Percentiles rank a stretch among this genome's conserved stretches.
Evolutionary conservation across 2,888 invertebrate genomes (phyloP).

Genomic region (Mesoligia furuncula): DNA sequence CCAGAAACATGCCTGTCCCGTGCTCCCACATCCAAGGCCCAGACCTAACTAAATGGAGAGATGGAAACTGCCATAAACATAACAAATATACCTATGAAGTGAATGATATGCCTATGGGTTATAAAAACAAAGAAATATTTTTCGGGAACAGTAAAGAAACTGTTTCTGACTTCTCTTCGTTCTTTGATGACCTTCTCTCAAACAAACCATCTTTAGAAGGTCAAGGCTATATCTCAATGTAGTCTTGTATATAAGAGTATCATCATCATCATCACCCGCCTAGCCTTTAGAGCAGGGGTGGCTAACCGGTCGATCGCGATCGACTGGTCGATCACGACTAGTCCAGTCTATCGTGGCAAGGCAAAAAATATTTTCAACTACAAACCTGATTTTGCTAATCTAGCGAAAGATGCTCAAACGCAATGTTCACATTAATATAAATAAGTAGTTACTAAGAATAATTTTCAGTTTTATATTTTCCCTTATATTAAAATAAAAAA

Average conservation of each 20-base stretch:
- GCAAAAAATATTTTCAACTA: too few species aligned
- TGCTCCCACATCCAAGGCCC: constrained; percentile 74
- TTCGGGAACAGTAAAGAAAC: constrained; percentile 36
- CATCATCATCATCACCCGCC: too few species aligned
- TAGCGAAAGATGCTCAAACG: too few species aligned
- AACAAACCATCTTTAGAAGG: constrained; percentile 27
- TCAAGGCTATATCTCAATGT: constrained; percentile 23
- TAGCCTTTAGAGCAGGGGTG: too few species aligned
- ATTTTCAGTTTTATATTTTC: too few species aligned
- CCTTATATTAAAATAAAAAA: too few species aligned
- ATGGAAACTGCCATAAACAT: constrained; percentile 70
- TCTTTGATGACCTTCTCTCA: constrained; percentile 64
- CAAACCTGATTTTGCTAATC: too few species aligned
- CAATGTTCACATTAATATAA: too few species aligned
- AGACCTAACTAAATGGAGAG: constrained; percentile 77
- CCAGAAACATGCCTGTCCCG: constrained; percentile 77
- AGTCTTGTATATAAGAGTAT: background rate
- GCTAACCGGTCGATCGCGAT: too few species aligned
- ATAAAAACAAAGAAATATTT: constrained; percentile 48
- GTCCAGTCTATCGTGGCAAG: too few species aligned
- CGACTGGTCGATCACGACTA: too few species aligned
- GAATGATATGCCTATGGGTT: constrained; percentile 45
- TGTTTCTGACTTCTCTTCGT: constrained; percentile 59
- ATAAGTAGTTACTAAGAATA: too few species aligned
- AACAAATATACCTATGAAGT: constrained; percentile 55